These are phyloP conservation scores for Ophion obscuratus DNA, from an alignment of 2,888 invertebrate species.

Conservation along the genomic window DNA sequence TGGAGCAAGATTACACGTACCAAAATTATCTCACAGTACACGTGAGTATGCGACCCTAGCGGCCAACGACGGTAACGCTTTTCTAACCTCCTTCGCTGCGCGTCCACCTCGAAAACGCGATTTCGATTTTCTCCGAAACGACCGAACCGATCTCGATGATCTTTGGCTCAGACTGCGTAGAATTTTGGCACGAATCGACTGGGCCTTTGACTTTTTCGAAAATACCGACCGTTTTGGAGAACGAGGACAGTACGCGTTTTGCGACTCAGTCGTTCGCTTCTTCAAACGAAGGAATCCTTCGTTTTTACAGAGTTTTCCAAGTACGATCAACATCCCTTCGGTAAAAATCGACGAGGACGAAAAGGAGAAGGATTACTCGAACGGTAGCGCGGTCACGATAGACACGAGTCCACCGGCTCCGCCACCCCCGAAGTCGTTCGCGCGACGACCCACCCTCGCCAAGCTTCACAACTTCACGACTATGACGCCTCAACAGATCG, in stretches of 20 bases:
- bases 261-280: not conserved
- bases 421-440: slow-evolving; percentile 76
- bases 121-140: not conserved
- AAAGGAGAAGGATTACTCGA: slow-evolving; percentile 83
- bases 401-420: slow-evolving; percentile 73
- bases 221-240: no score
- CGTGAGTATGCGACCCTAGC: slow-evolving; percentile 84
- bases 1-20: slow-evolving; percentile 86
- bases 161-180: not conserved
- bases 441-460: slow-evolving; percentile 79
- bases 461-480: slow-evolving; percentile 86
- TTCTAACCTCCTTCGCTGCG: no score
- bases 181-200: not conserved
- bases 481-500: slow-evolving; percentile 95
- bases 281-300: not conserved
- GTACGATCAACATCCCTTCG: slow-evolving; percentile 88
- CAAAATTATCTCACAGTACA: slow-evolving; percentile 92
- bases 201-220: no score
- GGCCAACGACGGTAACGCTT: no score
- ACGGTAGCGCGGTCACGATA: slow-evolving; percentile 79
- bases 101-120: not conserved
- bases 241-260: no score
- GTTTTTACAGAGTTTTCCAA: slow-evolving; percentile 86
- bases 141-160: not conserved
- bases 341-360: slow-evolving; percentile 89